These are phyloP conservation scores for Micrasema longulum DNA, from an alignment of 1,140 invertebrate genomes.

Conservation along the genomic window DNA sequence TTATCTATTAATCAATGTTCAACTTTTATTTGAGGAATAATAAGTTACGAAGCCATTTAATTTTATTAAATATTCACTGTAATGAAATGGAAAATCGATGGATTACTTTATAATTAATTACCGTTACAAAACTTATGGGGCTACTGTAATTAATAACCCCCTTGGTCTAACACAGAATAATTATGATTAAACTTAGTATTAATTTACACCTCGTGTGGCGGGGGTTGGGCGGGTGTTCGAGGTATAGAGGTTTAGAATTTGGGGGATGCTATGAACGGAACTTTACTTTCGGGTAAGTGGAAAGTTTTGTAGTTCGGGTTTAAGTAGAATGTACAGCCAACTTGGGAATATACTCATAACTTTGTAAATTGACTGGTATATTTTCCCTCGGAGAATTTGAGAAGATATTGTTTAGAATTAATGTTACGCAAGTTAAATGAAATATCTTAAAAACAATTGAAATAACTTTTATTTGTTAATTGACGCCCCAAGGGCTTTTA, in stretches of 20 bases:
- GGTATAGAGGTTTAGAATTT: background rate
- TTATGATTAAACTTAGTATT: slow-evolving; percentile 21
- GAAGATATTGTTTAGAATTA: no score
- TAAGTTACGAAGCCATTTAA: background rate
- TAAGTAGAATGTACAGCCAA: slow-evolving; percentile 14
- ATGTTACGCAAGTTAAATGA: no score
- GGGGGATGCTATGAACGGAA: no score
- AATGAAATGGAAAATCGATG: slow-evolving; percentile 22
- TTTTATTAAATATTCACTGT: background rate
- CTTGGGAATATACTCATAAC: slow-evolving; percentile 1
- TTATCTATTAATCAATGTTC: no score
- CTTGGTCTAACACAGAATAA: background rate
- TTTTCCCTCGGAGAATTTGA: no score
- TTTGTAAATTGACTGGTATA: no score
- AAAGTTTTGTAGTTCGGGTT: slow-evolving; percentile 13
- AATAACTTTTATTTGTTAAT: no score
- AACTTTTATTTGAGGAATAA: no score
- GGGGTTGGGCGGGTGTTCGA: background rate
- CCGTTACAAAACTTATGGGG: slow-evolving; percentile 11
- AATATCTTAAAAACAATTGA: no score
- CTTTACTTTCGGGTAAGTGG: slow-evolving; percentile 13
- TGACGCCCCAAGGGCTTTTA: no score
- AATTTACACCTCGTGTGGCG: slow-evolving; percentile 15
- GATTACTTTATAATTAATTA: slow-evolving; percentile 9
- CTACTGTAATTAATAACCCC: slow-evolving; percentile 22